Percentiles rank a stretch among this genome's conserved stretches.
Evolutionary conservation across 1,140 invertebrate species (phyloP).

Genomic region (Atopsyche davidsoni): DNA sequence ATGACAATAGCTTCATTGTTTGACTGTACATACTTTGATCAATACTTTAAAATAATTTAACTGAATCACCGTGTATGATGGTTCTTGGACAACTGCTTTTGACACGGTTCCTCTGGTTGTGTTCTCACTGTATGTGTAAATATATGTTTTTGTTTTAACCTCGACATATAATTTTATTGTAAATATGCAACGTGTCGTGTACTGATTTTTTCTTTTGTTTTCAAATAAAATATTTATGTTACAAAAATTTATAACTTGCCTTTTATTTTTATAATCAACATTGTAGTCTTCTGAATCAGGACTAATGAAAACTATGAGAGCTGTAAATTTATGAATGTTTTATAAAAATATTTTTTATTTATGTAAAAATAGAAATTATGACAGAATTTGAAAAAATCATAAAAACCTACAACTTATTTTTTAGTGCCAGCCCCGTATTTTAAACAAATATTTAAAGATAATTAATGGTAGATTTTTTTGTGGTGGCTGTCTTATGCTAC

Average conservation of each 20-base stretch:
- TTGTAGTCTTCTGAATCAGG: conserved; percentile 8
- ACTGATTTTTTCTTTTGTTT: conserved; percentile 10
- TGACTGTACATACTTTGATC: too few relatives aligned
- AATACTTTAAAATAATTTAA: too few relatives aligned
- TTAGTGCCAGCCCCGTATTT: too few relatives aligned
- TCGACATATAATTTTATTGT: conserved; percentile 3
- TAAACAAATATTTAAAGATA: too few relatives aligned
- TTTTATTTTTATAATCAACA: not conserved
- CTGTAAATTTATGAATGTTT: not conserved
- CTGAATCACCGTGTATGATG: too few relatives aligned
- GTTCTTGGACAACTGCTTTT: not conserved
- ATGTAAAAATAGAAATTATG: not conserved
- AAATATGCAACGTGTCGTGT: conserved; percentile 1
- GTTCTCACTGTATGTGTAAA: not conserved
- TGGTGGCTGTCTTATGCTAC: too few relatives aligned
- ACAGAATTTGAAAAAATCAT: not conserved
- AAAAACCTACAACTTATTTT: too few relatives aligned
- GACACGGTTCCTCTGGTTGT: not conserved
- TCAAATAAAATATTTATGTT: conserved; percentile 18
- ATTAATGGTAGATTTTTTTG: too few relatives aligned
- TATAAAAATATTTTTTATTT: not conserved
- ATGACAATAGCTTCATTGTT: too few relatives aligned
- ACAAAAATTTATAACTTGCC: conserved; percentile 6
- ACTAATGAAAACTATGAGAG: too few relatives aligned
- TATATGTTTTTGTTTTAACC: not conserved